phyloP scores from a whole-genome alignment of 2,888 invertebrate genomes.

The Thymelicus sylvestris region DNA sequence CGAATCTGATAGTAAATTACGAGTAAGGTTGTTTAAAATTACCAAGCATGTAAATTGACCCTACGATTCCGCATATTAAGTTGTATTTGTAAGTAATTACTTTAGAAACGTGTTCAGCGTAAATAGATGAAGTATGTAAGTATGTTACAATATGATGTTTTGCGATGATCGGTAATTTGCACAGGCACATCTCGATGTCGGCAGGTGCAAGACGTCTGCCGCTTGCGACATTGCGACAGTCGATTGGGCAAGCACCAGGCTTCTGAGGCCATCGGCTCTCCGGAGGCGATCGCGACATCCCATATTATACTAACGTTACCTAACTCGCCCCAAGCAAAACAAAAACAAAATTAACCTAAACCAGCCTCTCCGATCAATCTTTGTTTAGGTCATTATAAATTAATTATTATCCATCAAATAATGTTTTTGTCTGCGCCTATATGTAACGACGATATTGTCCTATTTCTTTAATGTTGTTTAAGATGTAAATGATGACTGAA shows the following conservation, averaged over 20 bases:
- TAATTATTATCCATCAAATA: constrained; percentile 20
- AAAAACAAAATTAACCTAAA: constrained; percentile 71
- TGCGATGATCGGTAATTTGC: constrained; percentile 65
- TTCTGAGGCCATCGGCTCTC: constrained; percentile 73
- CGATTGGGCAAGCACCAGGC: constrained; percentile 75
- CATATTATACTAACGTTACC: constrained; percentile 74
- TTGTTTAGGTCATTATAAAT: constrained; percentile 33
- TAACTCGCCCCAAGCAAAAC: constrained; percentile 68
- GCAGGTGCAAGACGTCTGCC: constrained; percentile 79
- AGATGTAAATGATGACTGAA: not conserved
- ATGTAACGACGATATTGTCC: constrained; percentile 7
- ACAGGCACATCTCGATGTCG: constrained; percentile 66
- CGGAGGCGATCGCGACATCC: constrained; percentile 72
- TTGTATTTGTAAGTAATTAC: constrained; percentile 21
- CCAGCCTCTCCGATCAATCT: constrained; percentile 40
- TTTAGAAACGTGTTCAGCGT: constrained; percentile 21
- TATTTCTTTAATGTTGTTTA: not conserved
- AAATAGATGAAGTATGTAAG: constrained; percentile 39
- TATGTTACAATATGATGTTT: constrained; percentile 58
- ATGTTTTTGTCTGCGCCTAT: constrained; percentile 19
- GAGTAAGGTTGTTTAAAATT: too few species aligned
- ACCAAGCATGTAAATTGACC: too few species aligned
- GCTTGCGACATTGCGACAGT: constrained; percentile 82
- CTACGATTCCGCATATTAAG: not conserved
- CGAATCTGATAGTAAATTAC: too few species aligned